Evolutionary conservation across 2,888 invertebrate species (phyloP).

Genomic region (Melanostoma scalare): DNA sequence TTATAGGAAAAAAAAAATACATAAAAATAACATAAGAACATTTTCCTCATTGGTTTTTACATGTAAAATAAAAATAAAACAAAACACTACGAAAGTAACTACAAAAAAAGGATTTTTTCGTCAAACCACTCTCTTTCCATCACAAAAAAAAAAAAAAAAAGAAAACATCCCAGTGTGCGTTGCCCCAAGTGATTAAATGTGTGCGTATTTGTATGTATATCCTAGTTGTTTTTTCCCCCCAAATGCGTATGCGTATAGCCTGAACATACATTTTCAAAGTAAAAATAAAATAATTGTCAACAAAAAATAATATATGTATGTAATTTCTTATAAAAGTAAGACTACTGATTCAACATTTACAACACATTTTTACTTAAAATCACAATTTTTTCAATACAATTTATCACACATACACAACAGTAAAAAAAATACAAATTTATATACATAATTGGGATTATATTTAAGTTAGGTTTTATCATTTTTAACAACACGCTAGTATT

Average conservation of each 20-base stretch:
- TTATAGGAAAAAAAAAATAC: constrained; percentile 56
- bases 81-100: constrained; percentile 59
- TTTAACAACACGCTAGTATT: constrained; percentile 1
- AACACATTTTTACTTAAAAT: constrained; percentile 51
- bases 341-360: constrained; percentile 42
- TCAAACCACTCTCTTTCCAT: constrained; percentile 69
- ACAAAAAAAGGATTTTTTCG: constrained; percentile 73
- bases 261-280: constrained; percentile 8
- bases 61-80: constrained; percentile 57
- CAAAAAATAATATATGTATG: constrained; percentile 24
- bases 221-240: constrained; percentile 40
- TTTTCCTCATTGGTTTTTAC: constrained; percentile 68
- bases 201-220: constrained; percentile 55
- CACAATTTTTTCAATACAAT: constrained; percentile 49
- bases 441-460: constrained; percentile 18
- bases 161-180: constrained; percentile 72
- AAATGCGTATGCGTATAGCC: not conserved
- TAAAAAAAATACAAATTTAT: constrained; percentile 14
- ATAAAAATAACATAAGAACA: constrained; percentile 55
- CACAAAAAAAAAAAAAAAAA: constrained; percentile 57
- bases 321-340: constrained; percentile 40
- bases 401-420: constrained; percentile 44
- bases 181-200: constrained; percentile 62
- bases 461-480: not conserved
- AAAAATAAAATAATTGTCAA: constrained; percentile 33